These are phyloP conservation scores for Tinamus major DNA, from an alignment of 2,797 vertebrate genomes.

Conservation along the genomic window DNA sequence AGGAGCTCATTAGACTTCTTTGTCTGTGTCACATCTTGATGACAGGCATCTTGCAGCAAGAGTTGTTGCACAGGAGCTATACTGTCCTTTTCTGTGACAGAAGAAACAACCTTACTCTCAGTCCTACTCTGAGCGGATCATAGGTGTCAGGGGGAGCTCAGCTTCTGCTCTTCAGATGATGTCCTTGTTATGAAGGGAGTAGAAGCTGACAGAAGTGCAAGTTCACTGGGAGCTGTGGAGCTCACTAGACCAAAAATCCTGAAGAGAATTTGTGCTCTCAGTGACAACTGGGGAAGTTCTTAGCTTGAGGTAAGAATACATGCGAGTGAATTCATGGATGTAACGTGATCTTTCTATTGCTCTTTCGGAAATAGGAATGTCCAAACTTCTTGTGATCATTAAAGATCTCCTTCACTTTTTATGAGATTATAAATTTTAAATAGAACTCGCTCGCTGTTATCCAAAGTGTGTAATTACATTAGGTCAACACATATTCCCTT, in stretches of 20 bases:
- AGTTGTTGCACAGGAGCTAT: neutral
- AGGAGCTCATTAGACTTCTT: neutral
- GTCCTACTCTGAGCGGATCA: neutral
- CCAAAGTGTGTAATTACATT: neutral
- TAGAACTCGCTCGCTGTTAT: constrained; percentile 7
- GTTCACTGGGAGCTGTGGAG: neutral
- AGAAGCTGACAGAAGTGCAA: neutral
- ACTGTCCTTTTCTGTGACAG: neutral
- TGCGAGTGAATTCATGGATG: neutral
- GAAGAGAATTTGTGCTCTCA: neutral
- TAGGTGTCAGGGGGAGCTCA: neutral
- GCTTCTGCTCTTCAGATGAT: neutral
- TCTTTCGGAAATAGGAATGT: constrained; percentile 1
- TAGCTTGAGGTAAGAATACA: neutral
- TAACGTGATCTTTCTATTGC: neutral
- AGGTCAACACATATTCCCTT: constrained; percentile 33
- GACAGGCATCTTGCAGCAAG: accelerated
- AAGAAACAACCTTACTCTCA: neutral
- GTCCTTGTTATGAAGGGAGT: neutral
- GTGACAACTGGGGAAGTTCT: accelerated
- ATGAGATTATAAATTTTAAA: constrained; percentile 42
- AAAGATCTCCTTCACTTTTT: neutral
- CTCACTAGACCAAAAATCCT: neutral
- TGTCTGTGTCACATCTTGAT: neutral
- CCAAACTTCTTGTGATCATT: neutral